These are phyloP conservation scores for Notechis scutatus DNA, from an alignment of 2,113 vertebrate genomes.

Conservation along the genomic window DNA sequence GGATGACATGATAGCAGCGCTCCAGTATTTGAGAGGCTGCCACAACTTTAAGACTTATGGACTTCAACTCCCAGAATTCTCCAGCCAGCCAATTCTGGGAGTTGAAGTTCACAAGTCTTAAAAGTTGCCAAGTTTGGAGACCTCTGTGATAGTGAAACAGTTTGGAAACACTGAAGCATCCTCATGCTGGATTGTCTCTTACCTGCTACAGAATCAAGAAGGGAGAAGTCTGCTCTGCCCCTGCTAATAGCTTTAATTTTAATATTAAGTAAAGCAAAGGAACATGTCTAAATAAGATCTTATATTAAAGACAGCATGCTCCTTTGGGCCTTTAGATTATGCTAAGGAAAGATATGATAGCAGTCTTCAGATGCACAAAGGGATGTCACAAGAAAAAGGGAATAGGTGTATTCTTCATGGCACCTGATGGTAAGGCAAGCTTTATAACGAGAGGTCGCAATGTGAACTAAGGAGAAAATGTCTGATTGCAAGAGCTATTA, in stretches of 20 bases:
- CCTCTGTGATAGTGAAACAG: conserved; percentile 44
- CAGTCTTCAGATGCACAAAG: background rate
- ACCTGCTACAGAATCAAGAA: conserved; percentile 55
- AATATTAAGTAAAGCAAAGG: background rate
- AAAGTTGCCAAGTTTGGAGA: too few species aligned
- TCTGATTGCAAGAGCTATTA: background rate
- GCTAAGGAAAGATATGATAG: background rate
- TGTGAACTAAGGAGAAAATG: background rate
- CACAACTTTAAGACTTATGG: too few species aligned
- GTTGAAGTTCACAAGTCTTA: too few species aligned
- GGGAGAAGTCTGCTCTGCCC: conserved; percentile 47
- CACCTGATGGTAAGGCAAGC: background rate
- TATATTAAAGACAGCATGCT: background rate
- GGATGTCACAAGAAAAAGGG: background rate
- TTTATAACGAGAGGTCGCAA: background rate
- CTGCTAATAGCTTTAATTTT: background rate
- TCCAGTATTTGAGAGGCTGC: background rate
- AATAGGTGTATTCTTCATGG: background rate
- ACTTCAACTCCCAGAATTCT: too few species aligned
- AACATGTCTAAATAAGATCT: background rate
- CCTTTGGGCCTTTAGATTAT: background rate
- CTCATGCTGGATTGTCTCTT: conserved; percentile 51
- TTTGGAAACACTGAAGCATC: conserved; percentile 66
- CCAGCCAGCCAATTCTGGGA: too few species aligned
- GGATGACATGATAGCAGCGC: background rate